Evolutionary conservation across 2,113 vertebrate species (phyloP), one percentile per base, ranked within the genome.

Genomic region (Forbesichthys papilliferus): DNA sequence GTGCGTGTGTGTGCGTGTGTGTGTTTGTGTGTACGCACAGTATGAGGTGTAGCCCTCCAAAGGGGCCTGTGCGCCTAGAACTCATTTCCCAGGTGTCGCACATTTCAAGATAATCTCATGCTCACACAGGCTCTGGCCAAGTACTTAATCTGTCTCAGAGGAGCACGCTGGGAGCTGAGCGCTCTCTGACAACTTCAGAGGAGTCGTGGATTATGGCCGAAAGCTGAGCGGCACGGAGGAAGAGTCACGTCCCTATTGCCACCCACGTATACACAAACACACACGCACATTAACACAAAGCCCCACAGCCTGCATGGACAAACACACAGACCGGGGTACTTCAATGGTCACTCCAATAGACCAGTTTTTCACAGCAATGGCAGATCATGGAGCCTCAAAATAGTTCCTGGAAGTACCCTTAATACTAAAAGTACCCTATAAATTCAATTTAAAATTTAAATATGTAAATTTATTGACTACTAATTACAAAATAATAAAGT

Each of bases 41-140:
- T 59, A 36, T 58, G 52, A 18, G 54, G 5, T 57, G 34, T 49
- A 61, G 34, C 33, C 61, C 69, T 74, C 70, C 80, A 73, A 75
- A 71, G 78, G 80, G 82, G 74, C 64, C 60, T 64, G 68, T 53
- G 20, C 65, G 71, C 71, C 79, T 46, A 54, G 68, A 80, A 77
- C 86, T 88, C 82, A 87, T 90, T 89, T 88, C 88, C 90, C 89
- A 91, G 90, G 89, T 92, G 88, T 83, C 82, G 85, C 87, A 91
- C 83, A 90, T 92, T 88, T 90, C 76, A 68, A 81, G 80, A 78
- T 90, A 90, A 92, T 91, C 90, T 86, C 83, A 83, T 77, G 71
- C 87, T 89, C 85, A 86, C 74, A 76, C 83, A 75, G 86, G 83
- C 85, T 85, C 48, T 46, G 61, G 64, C 61, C 48, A 69, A 36